phyloP scores from a whole-genome alignment of 2,113 vertebrate species.

The Melanocharis versteri region DNA sequence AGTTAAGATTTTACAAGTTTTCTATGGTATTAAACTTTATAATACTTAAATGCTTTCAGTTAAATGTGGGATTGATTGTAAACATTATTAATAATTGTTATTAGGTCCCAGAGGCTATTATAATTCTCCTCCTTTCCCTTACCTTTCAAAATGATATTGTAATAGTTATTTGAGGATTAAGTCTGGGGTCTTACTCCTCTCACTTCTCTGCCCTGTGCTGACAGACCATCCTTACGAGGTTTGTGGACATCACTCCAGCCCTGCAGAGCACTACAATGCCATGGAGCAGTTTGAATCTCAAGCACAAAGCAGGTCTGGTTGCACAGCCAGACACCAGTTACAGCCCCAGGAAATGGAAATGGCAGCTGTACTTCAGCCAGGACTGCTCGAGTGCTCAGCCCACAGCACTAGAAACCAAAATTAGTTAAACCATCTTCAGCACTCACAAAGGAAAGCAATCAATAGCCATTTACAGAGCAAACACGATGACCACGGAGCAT shows the following conservation, averaged over 20 bases:
- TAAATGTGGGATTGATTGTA: neutral
- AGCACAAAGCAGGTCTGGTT: neutral
- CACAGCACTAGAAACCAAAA: slow-evolving; percentile 52
- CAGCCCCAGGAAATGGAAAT: slow-evolving; percentile 23
- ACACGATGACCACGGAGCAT: slow-evolving; percentile 68
- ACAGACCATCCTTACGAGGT: neutral
- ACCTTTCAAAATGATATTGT: neutral
- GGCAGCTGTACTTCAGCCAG: slow-evolving; percentile 3
- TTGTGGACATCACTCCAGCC: neutral
- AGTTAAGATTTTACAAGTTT: neutral
- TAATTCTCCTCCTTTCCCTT: neutral
- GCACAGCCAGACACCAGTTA: neutral
- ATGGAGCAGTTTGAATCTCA: neutral
- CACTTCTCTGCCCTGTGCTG: neutral
- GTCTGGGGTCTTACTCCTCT: neutral
- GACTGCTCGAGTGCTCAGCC: slow-evolving; percentile 39
- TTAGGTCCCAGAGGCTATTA: neutral
- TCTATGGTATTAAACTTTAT: neutral
- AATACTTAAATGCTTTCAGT: neutral
- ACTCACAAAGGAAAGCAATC: slow-evolving; percentile 76
- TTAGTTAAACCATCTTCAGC: slow-evolving; percentile 62
- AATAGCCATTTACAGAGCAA: slow-evolving; percentile 85
- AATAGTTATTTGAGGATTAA: neutral
- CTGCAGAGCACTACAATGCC: neutral
- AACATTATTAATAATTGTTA: neutral